Percentiles rank a stretch among this genome's conserved stretches.
Evolutionary conservation across 2,113 vertebrate species (phyloP).

Genomic region (Carassius auratus): DNA sequence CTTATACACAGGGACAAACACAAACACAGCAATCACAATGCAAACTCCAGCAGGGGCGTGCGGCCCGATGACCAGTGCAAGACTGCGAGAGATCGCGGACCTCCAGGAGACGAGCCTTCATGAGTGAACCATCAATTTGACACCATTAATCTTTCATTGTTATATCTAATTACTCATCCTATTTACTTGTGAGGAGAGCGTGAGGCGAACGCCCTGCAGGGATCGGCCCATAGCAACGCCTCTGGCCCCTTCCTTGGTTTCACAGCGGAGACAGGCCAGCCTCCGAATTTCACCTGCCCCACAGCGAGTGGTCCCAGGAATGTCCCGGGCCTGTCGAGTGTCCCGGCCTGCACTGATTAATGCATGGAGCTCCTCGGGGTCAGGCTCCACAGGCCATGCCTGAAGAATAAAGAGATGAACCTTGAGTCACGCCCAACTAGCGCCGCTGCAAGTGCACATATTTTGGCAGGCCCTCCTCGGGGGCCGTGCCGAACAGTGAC

Average conservation of each 20-base stretch:
- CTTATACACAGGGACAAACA: conserved; percentile 52
- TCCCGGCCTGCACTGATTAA: conserved; percentile 64
- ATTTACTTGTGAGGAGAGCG: conserved; percentile 58
- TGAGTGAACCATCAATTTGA: conserved; percentile 62
- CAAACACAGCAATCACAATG: conserved; percentile 67
- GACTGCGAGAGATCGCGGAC: neutral
- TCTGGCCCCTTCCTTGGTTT: conserved; percentile 50
- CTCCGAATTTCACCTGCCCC: conserved; percentile 72
- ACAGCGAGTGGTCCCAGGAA: conserved; percentile 74
- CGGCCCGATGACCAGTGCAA: conserved; percentile 19
- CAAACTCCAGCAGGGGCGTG: conserved; percentile 41
- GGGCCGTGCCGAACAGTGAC: conserved; percentile 37
- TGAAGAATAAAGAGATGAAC: conserved; percentile 71
- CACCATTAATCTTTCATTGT: conserved; percentile 72
- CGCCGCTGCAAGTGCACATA: conserved; percentile 56
- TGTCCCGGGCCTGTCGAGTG: conserved; percentile 65
- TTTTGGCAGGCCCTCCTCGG: conserved; percentile 54
- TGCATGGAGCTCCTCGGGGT: conserved; percentile 66
- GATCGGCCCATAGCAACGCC: conserved; percentile 52
- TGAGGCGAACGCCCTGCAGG: conserved; percentile 37
- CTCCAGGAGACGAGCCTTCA: neutral
- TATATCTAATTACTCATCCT: conserved; percentile 67
- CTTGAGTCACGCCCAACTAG: conserved; percentile 74
- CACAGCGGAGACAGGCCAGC: conserved; percentile 45
- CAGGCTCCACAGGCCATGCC: conserved; percentile 63